Base-by-base conservation (phyloP, 64 coral and sea anemone species). In the Montipora sp. region DNA sequence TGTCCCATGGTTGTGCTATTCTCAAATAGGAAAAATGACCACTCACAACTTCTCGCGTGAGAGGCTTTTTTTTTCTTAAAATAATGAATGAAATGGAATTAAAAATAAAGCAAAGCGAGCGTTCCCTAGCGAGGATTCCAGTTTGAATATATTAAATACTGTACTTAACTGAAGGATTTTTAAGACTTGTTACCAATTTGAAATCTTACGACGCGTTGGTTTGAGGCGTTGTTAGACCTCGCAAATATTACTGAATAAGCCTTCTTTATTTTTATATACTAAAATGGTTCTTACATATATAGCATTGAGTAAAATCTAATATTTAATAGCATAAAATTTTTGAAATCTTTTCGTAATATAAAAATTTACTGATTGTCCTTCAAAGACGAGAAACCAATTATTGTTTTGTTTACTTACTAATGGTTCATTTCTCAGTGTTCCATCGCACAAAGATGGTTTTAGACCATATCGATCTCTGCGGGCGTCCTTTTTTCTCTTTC, bases 251-350 rank as follows among this genome's bases (percentile, higher is more conserved):
- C 12, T 85, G 44, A 85, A 85, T 71, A 85, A 51, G 50, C 18
- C 68, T 85, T 85, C 82, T 58, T 59, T 13, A 57, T 49, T 78
- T 47, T 71, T 45, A 85, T 71, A 72, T 81, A 81, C 51, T 45
- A 68, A 85, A 85, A 72, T 68, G 22, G 65, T 85, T 46, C 45
- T 85, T 70, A 71, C 48, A 71, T 85, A 85, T 68, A 83, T 85
- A 16, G 82, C 60, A 85, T 71, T 70, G 20, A 51, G 46, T 66
- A 45, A 45, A 85, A 71, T 70, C 45, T 71, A 36, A 85, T 59
- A 71, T 68, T 85, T 85, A 70, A 50, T 85, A 71, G 82, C 82
- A 85, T 85, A 85, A 85, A 85, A 85, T 20, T 22, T 71, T 50
- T 2, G 48, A 68, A 67, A 49, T 23, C 9, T 72, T 24, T 85